These are phyloP conservation scores for Vespertilio murinus DNA, from an alignment of 2,797 vertebrate genomes.

Conservation along the genomic window DNA sequence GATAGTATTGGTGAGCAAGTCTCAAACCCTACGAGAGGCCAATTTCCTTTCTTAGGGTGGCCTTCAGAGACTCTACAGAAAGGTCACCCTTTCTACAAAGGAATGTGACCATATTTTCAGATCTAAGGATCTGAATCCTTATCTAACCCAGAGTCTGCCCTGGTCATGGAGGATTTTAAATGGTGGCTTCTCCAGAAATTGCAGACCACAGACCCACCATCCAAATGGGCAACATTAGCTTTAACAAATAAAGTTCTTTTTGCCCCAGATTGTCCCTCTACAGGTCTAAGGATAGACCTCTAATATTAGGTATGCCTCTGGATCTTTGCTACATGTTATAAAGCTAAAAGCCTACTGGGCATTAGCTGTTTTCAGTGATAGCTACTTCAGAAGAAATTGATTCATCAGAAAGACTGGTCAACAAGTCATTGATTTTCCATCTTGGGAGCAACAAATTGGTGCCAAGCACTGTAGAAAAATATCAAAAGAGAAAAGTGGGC, in stretches of 20 bases:
- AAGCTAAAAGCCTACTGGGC: not conserved
- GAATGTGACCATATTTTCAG: not conserved
- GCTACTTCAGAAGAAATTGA: conserved; percentile 17
- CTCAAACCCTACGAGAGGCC: not conserved
- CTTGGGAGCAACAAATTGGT: not conserved
- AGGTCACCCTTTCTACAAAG: not conserved
- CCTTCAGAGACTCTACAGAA: not conserved
- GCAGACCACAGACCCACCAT: not conserved
- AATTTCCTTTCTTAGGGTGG: not conserved
- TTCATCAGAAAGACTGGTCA: not conserved
- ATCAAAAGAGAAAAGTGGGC: not conserved
- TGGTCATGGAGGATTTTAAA: not conserved
- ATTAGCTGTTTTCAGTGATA: not conserved
- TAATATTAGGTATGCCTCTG: not conserved
- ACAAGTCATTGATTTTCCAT: not conserved
- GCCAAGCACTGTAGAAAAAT: not conserved
- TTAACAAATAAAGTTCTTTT: not conserved
- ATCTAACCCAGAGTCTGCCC: not conserved
- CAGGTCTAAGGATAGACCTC: not conserved
- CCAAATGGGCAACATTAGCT: not conserved
- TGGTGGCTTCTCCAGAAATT: not conserved
- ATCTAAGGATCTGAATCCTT: not conserved
- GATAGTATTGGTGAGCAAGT: not conserved
- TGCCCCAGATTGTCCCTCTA: not conserved
- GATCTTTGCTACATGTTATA: not conserved